Conservation (phyloP, 2,113 vertebrate genomes). For the Otus sunia region DNA sequence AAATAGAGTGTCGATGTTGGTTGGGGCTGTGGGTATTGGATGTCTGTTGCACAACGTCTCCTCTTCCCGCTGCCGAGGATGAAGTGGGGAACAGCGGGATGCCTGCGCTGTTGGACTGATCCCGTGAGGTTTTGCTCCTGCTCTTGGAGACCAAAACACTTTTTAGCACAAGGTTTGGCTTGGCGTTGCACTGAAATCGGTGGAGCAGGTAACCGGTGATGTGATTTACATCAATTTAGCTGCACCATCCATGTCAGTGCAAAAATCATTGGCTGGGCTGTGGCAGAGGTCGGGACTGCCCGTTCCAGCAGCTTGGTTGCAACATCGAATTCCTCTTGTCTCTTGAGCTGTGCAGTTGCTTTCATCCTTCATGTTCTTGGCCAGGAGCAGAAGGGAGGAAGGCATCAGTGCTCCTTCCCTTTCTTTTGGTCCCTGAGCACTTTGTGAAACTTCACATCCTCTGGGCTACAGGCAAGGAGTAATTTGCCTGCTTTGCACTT, state of each 20-base stretch:
- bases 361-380: neutral
- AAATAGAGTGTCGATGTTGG: neutral
- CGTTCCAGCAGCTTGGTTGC: neutral
- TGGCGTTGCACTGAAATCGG: accelerated
- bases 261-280: neutral
- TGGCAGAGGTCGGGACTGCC: neutral
- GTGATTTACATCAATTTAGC: neutral
- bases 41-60: neutral
- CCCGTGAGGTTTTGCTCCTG: neutral
- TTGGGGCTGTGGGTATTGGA: neutral
- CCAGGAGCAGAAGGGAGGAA: neutral
- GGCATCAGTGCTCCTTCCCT: neutral
- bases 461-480: neutral
- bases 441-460: neutral
- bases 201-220: neutral
- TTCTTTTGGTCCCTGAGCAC: neutral
- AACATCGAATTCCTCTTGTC: neutral
- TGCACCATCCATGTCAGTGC: accelerated
- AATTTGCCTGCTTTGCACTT: neutral
- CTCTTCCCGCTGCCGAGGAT: neutral
- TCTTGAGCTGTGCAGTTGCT: neutral
- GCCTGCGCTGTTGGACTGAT: accelerated
- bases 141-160: neutral
- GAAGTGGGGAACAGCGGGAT: neutral
- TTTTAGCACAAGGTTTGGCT: neutral